Evolutionary conservation across 1,140 invertebrate species (phyloP).

Genomic region (Helicoverpa zea): DNA sequence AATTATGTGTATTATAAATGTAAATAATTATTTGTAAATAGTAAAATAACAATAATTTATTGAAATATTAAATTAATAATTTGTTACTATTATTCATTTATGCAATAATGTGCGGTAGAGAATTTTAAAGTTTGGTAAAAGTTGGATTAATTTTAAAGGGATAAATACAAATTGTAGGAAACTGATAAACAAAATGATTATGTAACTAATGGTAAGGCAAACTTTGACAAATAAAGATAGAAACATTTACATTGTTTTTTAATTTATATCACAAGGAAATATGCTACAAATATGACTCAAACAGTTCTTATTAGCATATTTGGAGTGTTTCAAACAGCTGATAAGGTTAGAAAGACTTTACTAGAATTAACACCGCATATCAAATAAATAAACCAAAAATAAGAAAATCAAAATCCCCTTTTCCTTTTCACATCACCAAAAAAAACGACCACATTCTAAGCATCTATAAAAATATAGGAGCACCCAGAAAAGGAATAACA

Average conservation of each 20-base stretch:
- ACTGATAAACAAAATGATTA: slow-evolving; percentile 50
- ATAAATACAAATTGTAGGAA: slow-evolving; percentile 50
- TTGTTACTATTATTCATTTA: slow-evolving; percentile 52
- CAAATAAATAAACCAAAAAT: too few species aligned
- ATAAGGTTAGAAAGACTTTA: too few species aligned
- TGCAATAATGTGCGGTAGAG: slow-evolving; percentile 49
- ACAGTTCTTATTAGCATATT: too few species aligned
- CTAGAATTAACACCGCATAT: too few species aligned
- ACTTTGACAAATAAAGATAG: slow-evolving; percentile 84
- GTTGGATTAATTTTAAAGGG: slow-evolving; percentile 55
- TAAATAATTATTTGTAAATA: slow-evolving; percentile 55
- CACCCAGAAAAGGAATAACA: background rate
- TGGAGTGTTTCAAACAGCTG: too few species aligned
- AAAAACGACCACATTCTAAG: background rate
- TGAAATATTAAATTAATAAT: slow-evolving; percentile 36
- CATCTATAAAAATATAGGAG: background rate
- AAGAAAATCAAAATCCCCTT: background rate
- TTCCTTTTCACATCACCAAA: background rate
- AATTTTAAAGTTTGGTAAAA: slow-evolving; percentile 52
- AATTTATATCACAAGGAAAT: slow-evolving; percentile 14
- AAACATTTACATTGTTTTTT: slow-evolving; percentile 54
- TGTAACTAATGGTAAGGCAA: slow-evolving; percentile 70
- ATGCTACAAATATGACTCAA: too few species aligned
- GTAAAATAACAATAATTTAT: slow-evolving; percentile 44
- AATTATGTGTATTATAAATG: slow-evolving; percentile 53